Base-by-base conservation (phyloP, 30 jellyfish, hydroid and myxozoan species). In the Turritopsis rubra region DNA sequence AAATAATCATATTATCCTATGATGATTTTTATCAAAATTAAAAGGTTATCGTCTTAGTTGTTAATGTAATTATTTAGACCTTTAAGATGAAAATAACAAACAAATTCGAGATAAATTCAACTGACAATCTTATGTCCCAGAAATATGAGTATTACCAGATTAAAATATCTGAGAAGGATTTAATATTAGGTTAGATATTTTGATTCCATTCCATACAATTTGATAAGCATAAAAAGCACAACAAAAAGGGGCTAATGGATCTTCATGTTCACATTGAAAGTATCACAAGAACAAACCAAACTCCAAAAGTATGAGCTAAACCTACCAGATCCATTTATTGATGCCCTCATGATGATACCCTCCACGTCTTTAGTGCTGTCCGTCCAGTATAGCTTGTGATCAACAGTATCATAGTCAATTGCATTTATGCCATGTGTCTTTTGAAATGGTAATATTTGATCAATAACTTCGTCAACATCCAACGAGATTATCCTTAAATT, bases 371-470 rank as follows among this genome's bases (percentile, higher is more conserved):
- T 20, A 23, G 53, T 19, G 28, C 81, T 83, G 73, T 92, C 98
- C 5, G 98, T 73, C 98, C 98, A 92, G 60, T 88, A 92, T 7
- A 88, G 75, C 80, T 52, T 80, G 27, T 82, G 91, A 53, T 85
- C 96, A 13, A 92, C 95, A 21, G 91, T 82, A 73, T 92, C 98
- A 65, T 86, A 92, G 81, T 92, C 98, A 24, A 92, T 96, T 24
- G 93, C 86, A 28, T 84, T 75, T 21, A 90, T 93, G 72, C 79
- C 79, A 41, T 78, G 60, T 54, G 71, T 83, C 75, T 83, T 90
- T 27, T 60, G 23, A 29, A 92, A 52, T 0, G 98, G 98, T 74
- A 92, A 73, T 17, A 82, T 95, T 8, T 85, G 86, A 72, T 85
- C 96, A 0, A 95, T 86, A 75, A 65, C 79, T 19, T 88, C 93